Conservation (phyloP, 2,113 vertebrate species). For the Entelurus aequoreus region DNA sequence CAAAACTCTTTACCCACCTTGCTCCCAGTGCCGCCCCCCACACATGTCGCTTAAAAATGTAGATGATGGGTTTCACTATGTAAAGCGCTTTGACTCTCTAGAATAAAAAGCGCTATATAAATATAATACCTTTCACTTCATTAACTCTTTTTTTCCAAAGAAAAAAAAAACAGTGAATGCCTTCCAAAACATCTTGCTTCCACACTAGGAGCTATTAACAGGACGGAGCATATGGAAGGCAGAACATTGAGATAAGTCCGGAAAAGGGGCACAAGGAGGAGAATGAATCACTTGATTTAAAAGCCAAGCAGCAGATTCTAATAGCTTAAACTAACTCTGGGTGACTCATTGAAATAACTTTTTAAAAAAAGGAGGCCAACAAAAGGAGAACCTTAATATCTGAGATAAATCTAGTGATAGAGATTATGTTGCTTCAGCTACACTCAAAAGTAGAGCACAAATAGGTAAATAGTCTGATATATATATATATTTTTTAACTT, state of each 20-base stretch:
- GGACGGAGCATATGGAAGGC: slow-evolving; percentile 58
- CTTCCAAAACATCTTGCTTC: slow-evolving; percentile 34
- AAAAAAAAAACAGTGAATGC: no score
- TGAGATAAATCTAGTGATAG: slow-evolving; percentile 45
- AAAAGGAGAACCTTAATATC: slow-evolving; percentile 11
- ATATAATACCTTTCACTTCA: no score
- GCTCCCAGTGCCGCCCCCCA: no score
- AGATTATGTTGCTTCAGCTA: slow-evolving; percentile 43
- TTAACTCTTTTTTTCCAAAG: no score
- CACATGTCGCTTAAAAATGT: no score
- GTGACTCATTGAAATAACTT: slow-evolving; percentile 45
- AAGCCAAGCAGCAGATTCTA: slow-evolving; percentile 26
- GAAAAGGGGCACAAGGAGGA: slow-evolving; percentile 39
- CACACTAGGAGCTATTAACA: slow-evolving; percentile 35
- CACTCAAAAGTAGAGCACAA: slow-evolving; percentile 36
- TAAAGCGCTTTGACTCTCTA: no score
- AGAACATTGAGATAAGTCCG: slow-evolving; percentile 51
- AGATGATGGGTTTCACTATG: no score
- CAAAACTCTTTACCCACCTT: no score
- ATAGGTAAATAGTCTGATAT: slow-evolving; percentile 12
- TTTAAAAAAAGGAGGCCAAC: slow-evolving; percentile 53
- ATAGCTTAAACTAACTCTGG: slow-evolving; percentile 24
- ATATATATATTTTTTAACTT: not conserved
- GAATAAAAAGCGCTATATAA: no score
- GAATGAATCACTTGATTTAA: slow-evolving; percentile 51